These are phyloP conservation scores for Dicroscelio sp. DNA, from an alignment of 2,888 invertebrate genomes.

Conservation along the genomic window DNA sequence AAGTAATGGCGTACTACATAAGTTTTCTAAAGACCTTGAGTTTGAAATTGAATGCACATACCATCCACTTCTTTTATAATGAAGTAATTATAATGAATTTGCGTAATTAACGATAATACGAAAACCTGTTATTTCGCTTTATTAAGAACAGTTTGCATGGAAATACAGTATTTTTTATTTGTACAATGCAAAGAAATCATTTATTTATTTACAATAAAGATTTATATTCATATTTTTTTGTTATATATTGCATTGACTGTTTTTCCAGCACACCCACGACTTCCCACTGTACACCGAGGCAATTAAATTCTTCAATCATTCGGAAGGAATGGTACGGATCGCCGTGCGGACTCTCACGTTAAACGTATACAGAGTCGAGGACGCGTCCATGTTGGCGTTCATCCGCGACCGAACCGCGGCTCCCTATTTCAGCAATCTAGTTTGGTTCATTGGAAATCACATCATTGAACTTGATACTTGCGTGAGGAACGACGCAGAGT, in stretches of 20 bases:
- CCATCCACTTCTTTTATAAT: slow-evolving; percentile 99
- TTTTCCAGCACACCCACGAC: slow-evolving; percentile 97
- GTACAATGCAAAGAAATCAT: too few species aligned
- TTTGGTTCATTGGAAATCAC: slow-evolving; percentile 99
- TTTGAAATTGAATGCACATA: slow-evolving; percentile 98
- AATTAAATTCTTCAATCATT: slow-evolving; percentile 99
- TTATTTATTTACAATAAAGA: too few species aligned
- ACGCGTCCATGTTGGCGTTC: slow-evolving; percentile 98
- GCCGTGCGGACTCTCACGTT: slow-evolving; percentile 99
- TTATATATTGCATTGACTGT: too few species aligned
- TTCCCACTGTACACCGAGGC: slow-evolving; percentile 99
- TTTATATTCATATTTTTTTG: too few species aligned
- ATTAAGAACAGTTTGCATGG: too few species aligned
- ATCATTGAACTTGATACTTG: slow-evolving; percentile 98
- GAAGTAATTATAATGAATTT: slow-evolving; percentile 94
- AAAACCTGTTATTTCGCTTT: too few species aligned
- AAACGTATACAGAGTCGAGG: slow-evolving; percentile 98
- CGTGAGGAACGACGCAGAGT: slow-evolving; percentile 99
- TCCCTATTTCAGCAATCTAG: slow-evolving; percentile 99
- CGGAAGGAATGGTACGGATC: slow-evolving; percentile 99
- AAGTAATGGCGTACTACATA: slow-evolving; percentile 99
- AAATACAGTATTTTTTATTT: too few species aligned
- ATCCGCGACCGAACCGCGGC: slow-evolving; percentile 99
- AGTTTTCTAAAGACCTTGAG: slow-evolving; percentile 99
- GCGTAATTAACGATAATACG: too few species aligned